Evolutionary conservation across 2,113 vertebrate species (phyloP), one percentile per base, ranked within the genome.

Genomic region (Phaetusa simplex): DNA sequence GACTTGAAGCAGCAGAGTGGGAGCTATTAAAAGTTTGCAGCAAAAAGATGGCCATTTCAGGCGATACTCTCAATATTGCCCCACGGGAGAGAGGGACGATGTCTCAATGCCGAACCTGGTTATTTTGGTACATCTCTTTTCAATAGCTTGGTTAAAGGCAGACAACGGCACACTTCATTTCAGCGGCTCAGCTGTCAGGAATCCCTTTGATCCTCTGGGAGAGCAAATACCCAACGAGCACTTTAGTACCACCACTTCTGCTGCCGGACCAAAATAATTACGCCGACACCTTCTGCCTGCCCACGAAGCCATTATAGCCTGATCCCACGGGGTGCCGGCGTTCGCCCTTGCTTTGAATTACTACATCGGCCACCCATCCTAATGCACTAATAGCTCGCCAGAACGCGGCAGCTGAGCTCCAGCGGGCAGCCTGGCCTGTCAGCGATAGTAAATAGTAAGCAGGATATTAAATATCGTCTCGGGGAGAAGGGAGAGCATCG

Each of bases 401-500:
- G 82, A 67, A 92, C 5, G 14, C 6, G 4, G 94, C 97, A 97
- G 97, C 96, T 95, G 97, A 95, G 97, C 84, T 94, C 90, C 88
- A 76, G 59, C 11, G 21, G 6, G 43, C 95, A 97, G 82, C 79
- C 71, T n/a, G 56, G 45, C 86, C 74, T 27, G 23, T 4, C 62
- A 42, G 73, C 40, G 24, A 34, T 5, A 58, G 36, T 49, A 86
- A 97, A 88, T 2, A 62, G 62, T 11, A 53, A 96, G 52, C 82
- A 89, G 71, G 82, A 76, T 82, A 74, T 96, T 79, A 90, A 95
- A 92, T 36, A 91, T 64, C 38, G 14, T 59, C 61, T 24, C 5
- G 32, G 32, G 47, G 56, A 43, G 23, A 61, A 85, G 58, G 79
- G 90, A 81, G 15, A 88, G 27, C 12, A 12, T 0, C 2, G 70